Evolutionary conservation across 2,888 invertebrate species (phyloP), one percentile per base, ranked within the genome.

Genomic region (Buathra laborator): DNA sequence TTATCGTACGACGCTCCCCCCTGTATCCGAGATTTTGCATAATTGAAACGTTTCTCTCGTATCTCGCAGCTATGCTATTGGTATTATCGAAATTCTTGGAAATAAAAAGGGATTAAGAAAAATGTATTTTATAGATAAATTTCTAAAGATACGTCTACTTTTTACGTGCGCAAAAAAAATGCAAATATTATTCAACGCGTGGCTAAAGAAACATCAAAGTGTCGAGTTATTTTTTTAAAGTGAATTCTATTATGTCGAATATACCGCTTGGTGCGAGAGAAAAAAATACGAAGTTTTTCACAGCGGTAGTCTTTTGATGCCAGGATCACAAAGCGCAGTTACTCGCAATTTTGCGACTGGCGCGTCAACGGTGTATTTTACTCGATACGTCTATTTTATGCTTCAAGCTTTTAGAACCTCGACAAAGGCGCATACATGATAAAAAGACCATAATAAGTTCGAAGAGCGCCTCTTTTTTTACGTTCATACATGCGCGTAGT

Each of bases 371-470:
- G 53, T 6, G 3, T 19, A 6, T 37, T 37, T 48, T 12, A 12
- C 59, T 59, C 59, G 24, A 59, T 59, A 59, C 29, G 59, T 29
- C 29, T 24, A 29, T 29, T 71, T 71, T 43, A 53, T 71, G 32
- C 56, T 24, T 46, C 62, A 7, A 56, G 44, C 62, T 24, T 74
- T 74, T 46, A 16, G 46, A 74, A 48, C 12, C 75, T 29, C 19
- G n/a, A 16, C 19, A 48, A n/a, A 46, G 7, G 48, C 3, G 5
- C 29, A 44, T 29, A 44, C 4, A 66, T 24, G 37, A 59, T 59
- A 67, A 48, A 70, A 70, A 78, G 48, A 14, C 32, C 43, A 24
- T 44, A 12, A 64, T 14, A 48, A 43, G 19, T 29, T 64, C 12
- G n/a, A 37, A 67, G 67, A 46, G 67, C 1, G 37, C 37, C 37